These are phyloP conservation scores for Copsychus sechellarum DNA, from an alignment of 2,113 vertebrate genomes.

Conservation along the genomic window DNA sequence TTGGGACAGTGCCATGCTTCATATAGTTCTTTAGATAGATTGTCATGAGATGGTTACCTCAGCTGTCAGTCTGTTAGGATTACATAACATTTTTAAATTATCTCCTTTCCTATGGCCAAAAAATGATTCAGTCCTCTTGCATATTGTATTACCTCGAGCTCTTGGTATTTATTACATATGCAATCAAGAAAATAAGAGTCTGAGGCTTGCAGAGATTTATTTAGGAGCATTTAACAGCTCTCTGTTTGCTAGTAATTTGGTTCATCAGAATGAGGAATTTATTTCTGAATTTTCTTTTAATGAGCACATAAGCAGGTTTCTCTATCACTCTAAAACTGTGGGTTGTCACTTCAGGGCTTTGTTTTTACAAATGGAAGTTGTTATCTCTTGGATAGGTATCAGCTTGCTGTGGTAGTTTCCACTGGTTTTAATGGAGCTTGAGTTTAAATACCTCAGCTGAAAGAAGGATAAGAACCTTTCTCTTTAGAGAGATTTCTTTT, in stretches of 20 bases:
- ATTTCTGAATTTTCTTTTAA: constrained; percentile 24
- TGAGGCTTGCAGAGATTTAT: constrained; percentile 1
- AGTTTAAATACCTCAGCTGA: not conserved
- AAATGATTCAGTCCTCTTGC: constrained; percentile 57
- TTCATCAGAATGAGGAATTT: not conserved
- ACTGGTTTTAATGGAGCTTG: not conserved
- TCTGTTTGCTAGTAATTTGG: not conserved
- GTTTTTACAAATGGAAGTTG: not conserved
- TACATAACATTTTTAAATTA: constrained; percentile 49
- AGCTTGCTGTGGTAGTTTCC: not conserved
- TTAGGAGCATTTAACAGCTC: not conserved
- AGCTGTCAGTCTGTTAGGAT: constrained; percentile 54
- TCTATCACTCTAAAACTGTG: not conserved
- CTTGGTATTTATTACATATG: constrained; percentile 50
- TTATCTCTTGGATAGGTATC: not conserved
- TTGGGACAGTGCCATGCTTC: constrained; percentile 20
- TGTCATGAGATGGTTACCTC: constrained; percentile 56
- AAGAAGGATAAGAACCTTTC: not conserved
- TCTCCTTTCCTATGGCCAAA: constrained; percentile 33
- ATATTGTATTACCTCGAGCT: constrained; percentile 45
- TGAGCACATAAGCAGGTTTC: not conserved
- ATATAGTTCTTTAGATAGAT: constrained; percentile 14
- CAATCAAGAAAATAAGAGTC: constrained; percentile 12
- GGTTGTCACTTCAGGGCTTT: not conserved
- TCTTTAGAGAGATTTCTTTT: not conserved